These are phyloP conservation scores for Clytia hemisphaerica DNA, from an alignment of 30 jellyfish, hydroid and myxozoan species.

Conservation along the genomic window DNA sequence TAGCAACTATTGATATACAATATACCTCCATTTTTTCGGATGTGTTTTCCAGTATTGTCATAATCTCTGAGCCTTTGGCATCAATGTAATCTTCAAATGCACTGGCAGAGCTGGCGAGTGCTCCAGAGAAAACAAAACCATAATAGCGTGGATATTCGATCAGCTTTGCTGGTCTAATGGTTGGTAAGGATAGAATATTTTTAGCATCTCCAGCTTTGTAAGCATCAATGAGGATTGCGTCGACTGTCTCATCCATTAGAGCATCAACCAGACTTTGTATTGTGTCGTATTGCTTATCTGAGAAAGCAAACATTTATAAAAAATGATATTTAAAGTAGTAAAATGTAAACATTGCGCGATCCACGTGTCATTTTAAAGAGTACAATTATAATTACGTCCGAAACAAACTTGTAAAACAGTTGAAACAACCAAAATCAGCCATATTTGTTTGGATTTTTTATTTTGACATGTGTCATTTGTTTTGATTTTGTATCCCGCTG, in stretches of 20 bases:
- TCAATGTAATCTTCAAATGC: background rate
- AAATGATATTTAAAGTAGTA: too few relatives aligned
- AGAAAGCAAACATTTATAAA: too few relatives aligned
- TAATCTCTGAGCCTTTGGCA: background rate
- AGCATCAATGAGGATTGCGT: background rate
- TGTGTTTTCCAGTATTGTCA: background rate
- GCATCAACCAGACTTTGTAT: background rate
- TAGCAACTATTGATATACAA: too few relatives aligned
- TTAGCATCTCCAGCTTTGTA: slow-evolving; percentile 2
- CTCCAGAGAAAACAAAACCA: background rate
- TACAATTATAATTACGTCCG: too few relatives aligned
- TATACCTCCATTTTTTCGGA: background rate
- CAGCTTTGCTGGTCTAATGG: background rate
- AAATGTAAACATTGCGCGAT: too few relatives aligned
- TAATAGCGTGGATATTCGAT: background rate
- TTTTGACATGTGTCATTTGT: too few relatives aligned
- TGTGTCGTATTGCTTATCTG: background rate
- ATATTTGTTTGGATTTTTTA: too few relatives aligned
- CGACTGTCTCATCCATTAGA: background rate
- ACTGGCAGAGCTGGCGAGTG: background rate
- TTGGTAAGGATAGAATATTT: background rate
- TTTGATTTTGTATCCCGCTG: too few relatives aligned
- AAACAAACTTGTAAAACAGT: too few relatives aligned
- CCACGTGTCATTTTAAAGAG: too few relatives aligned
- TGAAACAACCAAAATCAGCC: too few relatives aligned